phyloP scores from a whole-genome alignment of 2,797 vertebrate genomes.

The Steatocranus sp. region DNA sequence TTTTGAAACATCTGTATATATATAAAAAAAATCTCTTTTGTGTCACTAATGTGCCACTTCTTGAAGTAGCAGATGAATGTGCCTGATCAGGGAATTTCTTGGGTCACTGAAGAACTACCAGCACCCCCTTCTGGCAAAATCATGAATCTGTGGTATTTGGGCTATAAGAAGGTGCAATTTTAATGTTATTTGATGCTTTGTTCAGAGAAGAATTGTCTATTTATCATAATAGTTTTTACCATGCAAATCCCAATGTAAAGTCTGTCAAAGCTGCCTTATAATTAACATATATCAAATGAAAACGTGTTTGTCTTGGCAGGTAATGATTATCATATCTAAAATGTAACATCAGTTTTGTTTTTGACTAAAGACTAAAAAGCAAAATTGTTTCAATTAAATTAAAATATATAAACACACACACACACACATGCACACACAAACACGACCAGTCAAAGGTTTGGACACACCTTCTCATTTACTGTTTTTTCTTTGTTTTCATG shows the following conservation, averaged over 20 bases:
- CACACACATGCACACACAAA: neutral
- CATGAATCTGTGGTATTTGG: neutral
- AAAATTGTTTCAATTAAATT: neutral
- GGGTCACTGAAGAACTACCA: neutral
- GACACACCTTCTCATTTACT: neutral
- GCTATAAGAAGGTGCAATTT: neutral
- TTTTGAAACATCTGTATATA: neutral
- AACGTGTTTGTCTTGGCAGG: neutral
- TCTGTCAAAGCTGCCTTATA: neutral
- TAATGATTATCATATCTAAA: neutral
- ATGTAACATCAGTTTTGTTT: neutral
- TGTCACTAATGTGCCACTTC: neutral
- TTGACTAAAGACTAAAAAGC: neutral
- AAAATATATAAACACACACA: neutral
- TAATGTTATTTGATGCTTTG: neutral
- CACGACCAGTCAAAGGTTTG: neutral
- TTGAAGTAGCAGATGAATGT: neutral
- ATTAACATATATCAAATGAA: neutral
- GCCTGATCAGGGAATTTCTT: neutral
- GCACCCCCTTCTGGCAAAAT: conserved; percentile 36
- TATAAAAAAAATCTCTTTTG: neutral
- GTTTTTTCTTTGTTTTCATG: neutral
- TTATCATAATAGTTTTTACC: neutral
- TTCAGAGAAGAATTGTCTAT: neutral
- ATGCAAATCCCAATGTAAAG: neutral